Evolutionary conservation across 1,140 invertebrate genomes (phyloP).

Genomic region (Zelostemma sp.): DNA sequence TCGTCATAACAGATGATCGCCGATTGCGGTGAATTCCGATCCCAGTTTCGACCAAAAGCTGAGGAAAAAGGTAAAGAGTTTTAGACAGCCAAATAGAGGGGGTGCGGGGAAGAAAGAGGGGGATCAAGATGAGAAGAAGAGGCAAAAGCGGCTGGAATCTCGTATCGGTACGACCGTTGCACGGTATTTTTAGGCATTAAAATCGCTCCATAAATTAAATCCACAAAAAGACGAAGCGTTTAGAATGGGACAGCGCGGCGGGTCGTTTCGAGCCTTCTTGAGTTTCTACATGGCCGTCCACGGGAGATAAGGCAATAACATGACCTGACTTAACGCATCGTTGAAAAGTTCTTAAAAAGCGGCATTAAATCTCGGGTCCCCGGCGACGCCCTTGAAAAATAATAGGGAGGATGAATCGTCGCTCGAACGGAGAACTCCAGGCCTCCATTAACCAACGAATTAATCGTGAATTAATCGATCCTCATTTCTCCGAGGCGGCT

Average conservation of each 20-base stretch:
- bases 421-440: neutral
- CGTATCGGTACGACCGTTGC: conserved; percentile 52
- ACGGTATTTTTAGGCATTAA: conserved; percentile 64
- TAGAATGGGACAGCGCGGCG: conserved; percentile 53
- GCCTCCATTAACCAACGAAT: conserved; percentile 35
- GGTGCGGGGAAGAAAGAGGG: conserved; percentile 12
- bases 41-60: conserved; percentile 31
- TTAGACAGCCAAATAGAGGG: neutral
- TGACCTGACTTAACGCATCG: conserved; percentile 64
- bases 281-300: conserved; percentile 52
- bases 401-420: conserved; percentile 21
- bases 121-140: conserved; percentile 19
- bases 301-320: conserved; percentile 62
- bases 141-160: conserved; percentile 53
- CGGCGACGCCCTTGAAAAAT: conserved; percentile 27
- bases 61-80: conserved; percentile 9
- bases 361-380: conserved; percentile 41
- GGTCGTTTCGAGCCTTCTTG: conserved; percentile 54
- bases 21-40: conserved; percentile 31
- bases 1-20: conserved; percentile 36
- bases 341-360: conserved; percentile 50
- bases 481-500: too few relatives aligned
- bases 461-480: conserved; percentile 40
- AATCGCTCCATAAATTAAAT: conserved; percentile 66
- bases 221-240: conserved; percentile 56